Evolutionary conservation across 2,797 vertebrate species (phyloP), one percentile per base, ranked within the genome.

Genomic region (Dipus sagitta): DNA sequence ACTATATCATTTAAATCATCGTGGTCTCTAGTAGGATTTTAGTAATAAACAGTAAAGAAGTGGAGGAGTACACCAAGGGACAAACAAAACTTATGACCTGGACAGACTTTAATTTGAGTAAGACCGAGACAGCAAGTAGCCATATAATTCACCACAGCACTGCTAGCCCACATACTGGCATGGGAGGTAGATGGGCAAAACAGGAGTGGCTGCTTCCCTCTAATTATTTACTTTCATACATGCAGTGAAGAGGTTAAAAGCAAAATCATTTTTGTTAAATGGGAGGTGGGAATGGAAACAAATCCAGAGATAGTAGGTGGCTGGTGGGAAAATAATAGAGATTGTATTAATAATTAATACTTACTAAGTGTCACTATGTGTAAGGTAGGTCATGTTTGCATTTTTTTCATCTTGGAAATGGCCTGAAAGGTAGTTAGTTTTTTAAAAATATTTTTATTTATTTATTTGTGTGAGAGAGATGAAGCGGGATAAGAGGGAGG

Each of bases 21-120:
- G 9, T 77, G 32, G 94, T 38, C 34, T 80, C 11, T 58, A 14
- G 13, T 17, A 52, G 88, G 17, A 84, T 5, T 10, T 38, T 67
- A 68, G 42, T n/a, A 30, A 79, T 89, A 64, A 18, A 28, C 1
- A 71, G 4, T 42, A 77, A 76, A 78, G n/a, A 38, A 42, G 11
- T 30, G 17, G 67, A 65, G 21, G 67, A 30, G 2, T 18, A 15
- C 12, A 38, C 17, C 34, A n/a, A 32, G 14, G 20, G 18, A 32
- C 47, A 65, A 74, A 65, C 67, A 70, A 11, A 86, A 5, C 21
- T 70, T 38, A n/a, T 68, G 23, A 18, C 54, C n/a, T 71, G 2
- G 24, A 67, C 62, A 80, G 42, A 71, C 67, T 89, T 87, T 34
- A 17, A 28, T 77, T 90, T 95, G 86, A 86, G 28, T n/a, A 47